These are phyloP conservation scores for Tridacna crocea DNA, from an alignment of 2,888 invertebrate genomes.

Conservation along the genomic window DNA sequence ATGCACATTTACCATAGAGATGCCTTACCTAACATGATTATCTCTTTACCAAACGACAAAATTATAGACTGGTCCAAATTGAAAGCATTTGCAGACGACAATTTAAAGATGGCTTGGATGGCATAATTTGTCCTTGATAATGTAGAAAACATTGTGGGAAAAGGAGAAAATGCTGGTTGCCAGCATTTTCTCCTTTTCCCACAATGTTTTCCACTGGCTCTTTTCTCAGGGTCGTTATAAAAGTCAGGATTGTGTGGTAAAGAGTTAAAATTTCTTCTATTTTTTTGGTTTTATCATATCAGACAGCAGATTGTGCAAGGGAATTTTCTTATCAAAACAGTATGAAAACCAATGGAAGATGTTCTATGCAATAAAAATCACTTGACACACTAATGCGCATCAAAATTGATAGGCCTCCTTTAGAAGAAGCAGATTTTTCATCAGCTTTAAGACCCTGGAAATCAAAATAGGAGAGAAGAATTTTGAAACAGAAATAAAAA, in stretches of 20 bases:
- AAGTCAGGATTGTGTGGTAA: too few relatives aligned
- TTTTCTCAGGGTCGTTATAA: too few relatives aligned
- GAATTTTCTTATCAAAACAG: neutral
- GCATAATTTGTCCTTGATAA: too few relatives aligned
- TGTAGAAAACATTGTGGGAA: neutral
- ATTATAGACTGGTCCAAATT: too few relatives aligned
- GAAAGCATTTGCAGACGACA: too few relatives aligned
- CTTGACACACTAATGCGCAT: neutral
- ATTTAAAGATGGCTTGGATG: too few relatives aligned
- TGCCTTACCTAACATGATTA: conserved; percentile 5
- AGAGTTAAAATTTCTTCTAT: neutral
- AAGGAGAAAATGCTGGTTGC: neutral
- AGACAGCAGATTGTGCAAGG: conserved; percentile 1
- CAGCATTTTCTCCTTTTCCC: neutral
- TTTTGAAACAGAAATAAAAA: neutral
- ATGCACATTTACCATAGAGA: conserved; percentile 9
- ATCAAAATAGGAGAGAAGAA: neutral
- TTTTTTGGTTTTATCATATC: conserved; percentile 1
- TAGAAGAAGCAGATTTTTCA: conserved; percentile 1
- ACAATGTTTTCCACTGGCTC: neutral
- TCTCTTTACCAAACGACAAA: too few relatives aligned
- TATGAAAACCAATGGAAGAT: conserved; percentile 9
- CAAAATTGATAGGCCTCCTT: neutral
- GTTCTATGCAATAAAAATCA: neutral
- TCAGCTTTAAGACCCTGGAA: neutral